Conservation (phyloP, 2,888 invertebrate species). For the Pyrocoelia pectoralis region DNA sequence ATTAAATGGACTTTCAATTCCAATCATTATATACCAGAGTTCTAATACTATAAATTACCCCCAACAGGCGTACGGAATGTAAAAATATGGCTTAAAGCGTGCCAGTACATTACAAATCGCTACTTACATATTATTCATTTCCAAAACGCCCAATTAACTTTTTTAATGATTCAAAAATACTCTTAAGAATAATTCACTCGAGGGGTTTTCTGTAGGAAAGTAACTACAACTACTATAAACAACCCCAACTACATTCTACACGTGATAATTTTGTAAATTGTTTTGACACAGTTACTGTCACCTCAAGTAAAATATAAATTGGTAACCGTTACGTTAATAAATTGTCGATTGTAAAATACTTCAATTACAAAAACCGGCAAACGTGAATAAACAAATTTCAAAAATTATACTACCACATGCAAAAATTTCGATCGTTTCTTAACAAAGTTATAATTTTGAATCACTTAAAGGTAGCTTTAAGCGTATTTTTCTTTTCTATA, state of each 20-base stretch:
- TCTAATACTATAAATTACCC: slow-evolving; percentile 6
- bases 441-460: slow-evolving; percentile 8
- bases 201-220: not conserved
- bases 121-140: slow-evolving; percentile 17
- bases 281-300: slow-evolving; percentile 34
- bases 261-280: slow-evolving; percentile 29
- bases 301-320: slow-evolving; percentile 31
- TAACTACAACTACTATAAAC: slow-evolving; percentile 5
- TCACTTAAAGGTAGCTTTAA: not conserved
- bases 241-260: slow-evolving; percentile 21
- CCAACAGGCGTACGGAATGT: not conserved
- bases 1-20: slow-evolving; percentile 6
- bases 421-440: slow-evolving; percentile 3
- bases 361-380: slow-evolving; percentile 19
- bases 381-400: slow-evolving; percentile 19
- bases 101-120: not conserved
- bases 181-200: slow-evolving; percentile 8
- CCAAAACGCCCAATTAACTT: slow-evolving; percentile 18
- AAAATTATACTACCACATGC: slow-evolving; percentile 5
- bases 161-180: slow-evolving; percentile 15
- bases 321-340: slow-evolving; percentile 24
- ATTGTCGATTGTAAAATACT: slow-evolving; percentile 16
- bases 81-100: not conserved
- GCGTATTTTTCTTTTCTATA: slow-evolving; percentile 8
- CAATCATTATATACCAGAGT: not conserved